A percentile compares a stretch with the other conserved stretches of the same genome.
Conservation (phyloP, 2,888 invertebrate species). For the Aleiodes leptofemur region DNA sequence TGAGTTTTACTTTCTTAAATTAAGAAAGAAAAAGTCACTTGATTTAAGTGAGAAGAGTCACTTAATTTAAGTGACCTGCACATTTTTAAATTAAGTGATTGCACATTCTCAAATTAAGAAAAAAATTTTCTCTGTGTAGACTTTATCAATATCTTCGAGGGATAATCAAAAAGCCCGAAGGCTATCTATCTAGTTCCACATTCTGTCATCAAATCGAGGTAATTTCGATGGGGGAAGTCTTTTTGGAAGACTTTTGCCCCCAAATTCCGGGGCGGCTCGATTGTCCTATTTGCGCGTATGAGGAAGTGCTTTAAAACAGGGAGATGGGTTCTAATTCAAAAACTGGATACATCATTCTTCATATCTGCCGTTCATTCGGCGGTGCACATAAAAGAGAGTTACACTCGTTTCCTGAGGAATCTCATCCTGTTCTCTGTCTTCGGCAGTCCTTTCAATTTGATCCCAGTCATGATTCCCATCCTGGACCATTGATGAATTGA, state of each 20-base stretch:
- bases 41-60: too few relatives aligned
- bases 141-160: too few relatives aligned
- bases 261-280: constrained; percentile 8
- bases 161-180: too few relatives aligned
- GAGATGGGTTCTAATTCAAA: constrained; percentile 13
- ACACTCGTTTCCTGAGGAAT: constrained; percentile 5
- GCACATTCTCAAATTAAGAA: too few relatives aligned
- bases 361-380: neutral
- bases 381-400: constrained; percentile 12
- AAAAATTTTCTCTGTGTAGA: too few relatives aligned
- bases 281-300: constrained; percentile 9
- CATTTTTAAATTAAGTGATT: too few relatives aligned
- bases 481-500: neutral
- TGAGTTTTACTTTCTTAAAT: too few relatives aligned
- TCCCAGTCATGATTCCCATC: neutral
- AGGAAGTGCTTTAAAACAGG: constrained; percentile 21
- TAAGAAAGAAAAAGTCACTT: too few relatives aligned
- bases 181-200: too few relatives aligned
- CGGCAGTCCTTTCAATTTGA: neutral
- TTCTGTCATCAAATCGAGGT: too few relatives aligned
- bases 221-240: too few relatives aligned
- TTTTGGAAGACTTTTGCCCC: neutral
- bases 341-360: constrained; percentile 13
- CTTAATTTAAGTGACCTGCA: too few relatives aligned
- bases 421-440: constrained; percentile 12